These are phyloP conservation scores for Chrysotoxum bicinctum DNA, from an alignment of 2,888 invertebrate genomes.

Conservation along the genomic window DNA sequence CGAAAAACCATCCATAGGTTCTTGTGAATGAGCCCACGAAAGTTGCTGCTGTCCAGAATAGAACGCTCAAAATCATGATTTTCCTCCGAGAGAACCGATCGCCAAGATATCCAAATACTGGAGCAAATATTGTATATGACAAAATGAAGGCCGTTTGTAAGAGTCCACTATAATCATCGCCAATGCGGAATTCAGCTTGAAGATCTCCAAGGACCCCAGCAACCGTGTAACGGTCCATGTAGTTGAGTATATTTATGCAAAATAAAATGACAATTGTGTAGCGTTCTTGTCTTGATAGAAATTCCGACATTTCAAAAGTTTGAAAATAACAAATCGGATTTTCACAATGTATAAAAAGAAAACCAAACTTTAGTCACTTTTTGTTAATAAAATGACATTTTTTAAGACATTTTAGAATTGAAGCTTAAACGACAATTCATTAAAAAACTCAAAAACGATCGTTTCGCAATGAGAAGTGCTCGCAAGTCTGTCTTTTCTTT, in stretches of 20 bases:
- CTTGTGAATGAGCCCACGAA: conserved; percentile 35
- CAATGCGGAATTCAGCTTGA: conserved; percentile 25
- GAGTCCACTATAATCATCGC: conserved; percentile 46
- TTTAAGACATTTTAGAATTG: not conserved
- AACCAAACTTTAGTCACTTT: not conserved
- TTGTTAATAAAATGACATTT: not conserved
- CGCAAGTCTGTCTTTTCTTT: no score
- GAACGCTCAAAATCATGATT: conserved; percentile 27
- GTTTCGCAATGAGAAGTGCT: no score
- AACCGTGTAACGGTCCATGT: conserved; percentile 52
- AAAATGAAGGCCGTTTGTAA: conserved; percentile 54
- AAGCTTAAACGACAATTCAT: not conserved
- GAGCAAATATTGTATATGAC: conserved; percentile 36
- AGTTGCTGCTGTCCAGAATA: conserved; percentile 39
- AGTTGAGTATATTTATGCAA: conserved; percentile 44
- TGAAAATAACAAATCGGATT: not conserved
- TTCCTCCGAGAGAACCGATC: conserved; percentile 44
- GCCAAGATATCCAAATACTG: conserved; percentile 53
- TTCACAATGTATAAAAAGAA: not conserved
- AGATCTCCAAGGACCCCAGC: conserved; percentile 46
- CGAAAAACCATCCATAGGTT: conserved; percentile 35
- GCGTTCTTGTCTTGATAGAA: conserved; percentile 1
- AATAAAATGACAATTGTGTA: conserved; percentile 38
- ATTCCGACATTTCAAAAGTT: not conserved
- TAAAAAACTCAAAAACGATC: no score